Evolutionary conservation across 2,113 vertebrate species (phyloP).

Genomic region (Falco punctatus): DNA sequence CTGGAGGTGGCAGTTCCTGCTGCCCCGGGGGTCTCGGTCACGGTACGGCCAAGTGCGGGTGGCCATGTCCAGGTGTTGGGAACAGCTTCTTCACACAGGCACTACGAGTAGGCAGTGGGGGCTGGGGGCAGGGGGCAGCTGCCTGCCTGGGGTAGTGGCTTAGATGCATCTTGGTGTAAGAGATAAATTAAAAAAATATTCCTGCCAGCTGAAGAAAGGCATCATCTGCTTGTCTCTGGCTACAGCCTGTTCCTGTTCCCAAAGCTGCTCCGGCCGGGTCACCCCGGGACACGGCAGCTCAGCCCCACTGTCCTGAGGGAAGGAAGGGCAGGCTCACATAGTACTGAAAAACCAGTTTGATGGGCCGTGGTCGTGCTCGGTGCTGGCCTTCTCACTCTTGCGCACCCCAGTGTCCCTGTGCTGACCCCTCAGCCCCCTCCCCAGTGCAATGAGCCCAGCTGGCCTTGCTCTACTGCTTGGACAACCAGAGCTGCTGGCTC

Average conservation of each 20-base stretch:
- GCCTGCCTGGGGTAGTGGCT: background rate
- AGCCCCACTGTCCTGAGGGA: background rate
- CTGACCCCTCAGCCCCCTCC: background rate
- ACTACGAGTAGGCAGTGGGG: rapidly evolving
- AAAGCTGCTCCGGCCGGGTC: background rate
- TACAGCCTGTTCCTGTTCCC: background rate
- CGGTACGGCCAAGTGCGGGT: rapidly evolving
- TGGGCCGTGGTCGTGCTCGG: rapidly evolving
- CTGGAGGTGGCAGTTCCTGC: background rate
- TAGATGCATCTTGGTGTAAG: background rate
- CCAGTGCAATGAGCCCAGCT: background rate
- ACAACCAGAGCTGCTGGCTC: background rate
- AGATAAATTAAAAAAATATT: background rate
- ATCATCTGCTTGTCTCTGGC: background rate
- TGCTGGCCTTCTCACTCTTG: background rate
- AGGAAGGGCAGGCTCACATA: background rate
- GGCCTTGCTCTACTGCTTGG: background rate
- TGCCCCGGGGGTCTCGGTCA: background rate
- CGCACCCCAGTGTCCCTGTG: background rate
- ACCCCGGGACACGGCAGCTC: background rate
- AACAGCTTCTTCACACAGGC: background rate
- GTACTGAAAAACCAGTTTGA: background rate
- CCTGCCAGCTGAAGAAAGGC: background rate
- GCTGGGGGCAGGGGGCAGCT: background rate
- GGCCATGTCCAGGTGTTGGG: background rate